Evolutionary conservation across 2,888 invertebrate species (phyloP).

Genomic region (Cactoblastis cactorum): DNA sequence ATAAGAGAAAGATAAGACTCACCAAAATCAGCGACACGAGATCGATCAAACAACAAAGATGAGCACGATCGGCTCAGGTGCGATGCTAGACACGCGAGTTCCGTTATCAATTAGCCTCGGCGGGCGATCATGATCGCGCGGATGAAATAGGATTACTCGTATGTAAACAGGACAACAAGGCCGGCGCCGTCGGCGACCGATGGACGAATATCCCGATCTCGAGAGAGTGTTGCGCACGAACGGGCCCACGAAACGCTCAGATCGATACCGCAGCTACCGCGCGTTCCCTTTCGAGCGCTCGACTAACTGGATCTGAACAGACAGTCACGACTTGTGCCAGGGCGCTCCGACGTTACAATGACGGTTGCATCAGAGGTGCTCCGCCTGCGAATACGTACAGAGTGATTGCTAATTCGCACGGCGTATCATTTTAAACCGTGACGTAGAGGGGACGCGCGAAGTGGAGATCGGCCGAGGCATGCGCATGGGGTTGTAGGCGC

Average conservation of each 20-base stretch:
- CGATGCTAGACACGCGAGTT: conserved; percentile 47
- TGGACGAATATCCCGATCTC: conserved; percentile 72
- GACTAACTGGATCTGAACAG: conserved; percentile 41
- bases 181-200: conserved; percentile 75
- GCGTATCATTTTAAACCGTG: conserved; percentile 60
- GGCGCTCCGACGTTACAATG: conserved; percentile 33
- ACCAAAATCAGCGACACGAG: conserved; percentile 37
- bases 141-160: conserved; percentile 57
- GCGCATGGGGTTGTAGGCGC: conserved; percentile 64
- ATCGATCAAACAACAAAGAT: conserved; percentile 39
- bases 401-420: conserved; percentile 49
- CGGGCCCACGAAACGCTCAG: conserved; percentile 62
- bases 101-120: conserved; percentile 62
- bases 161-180: conserved; percentile 71
- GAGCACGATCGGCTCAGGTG: conserved; percentile 36
- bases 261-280: conserved; percentile 68
- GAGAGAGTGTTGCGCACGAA: conserved; percentile 67
- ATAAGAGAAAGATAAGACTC: conserved; percentile 23
- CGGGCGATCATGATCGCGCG: conserved; percentile 67
- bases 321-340: conserved; percentile 31
- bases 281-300: conserved; percentile 60
- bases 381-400: conserved; percentile 40
- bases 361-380: conserved; percentile 38
- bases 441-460: conserved; percentile 59
- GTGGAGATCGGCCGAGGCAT: conserved; percentile 47